phyloP scores from a whole-genome alignment of 2,113 vertebrate genomes.

The Pycnonotus jocosus region DNA sequence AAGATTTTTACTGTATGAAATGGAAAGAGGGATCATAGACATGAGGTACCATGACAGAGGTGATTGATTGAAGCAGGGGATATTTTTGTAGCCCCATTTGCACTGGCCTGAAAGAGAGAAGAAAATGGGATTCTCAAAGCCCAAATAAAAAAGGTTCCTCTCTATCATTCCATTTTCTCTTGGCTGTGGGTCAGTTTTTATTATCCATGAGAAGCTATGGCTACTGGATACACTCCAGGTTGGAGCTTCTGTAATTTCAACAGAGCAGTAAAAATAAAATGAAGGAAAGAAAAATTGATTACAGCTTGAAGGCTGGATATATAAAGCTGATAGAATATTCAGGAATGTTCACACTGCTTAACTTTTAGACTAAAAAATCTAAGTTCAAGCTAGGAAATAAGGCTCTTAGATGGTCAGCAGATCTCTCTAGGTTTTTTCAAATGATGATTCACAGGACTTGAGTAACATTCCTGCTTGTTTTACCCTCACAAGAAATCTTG shows the following conservation, averaged over 20 bases:
- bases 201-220: not conserved
- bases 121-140: not conserved
- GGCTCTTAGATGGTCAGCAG: not conserved
- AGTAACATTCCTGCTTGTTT: not conserved
- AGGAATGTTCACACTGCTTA: not conserved
- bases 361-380: not conserved
- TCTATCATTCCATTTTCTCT: not conserved
- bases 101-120: not conserved
- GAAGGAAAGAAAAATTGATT: conserved; percentile 9
- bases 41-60: not conserved
- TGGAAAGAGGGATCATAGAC: not conserved
- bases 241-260: conserved; percentile 22
- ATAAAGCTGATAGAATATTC: not conserved
- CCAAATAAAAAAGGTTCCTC: not conserved
- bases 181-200: conserved; percentile 21
- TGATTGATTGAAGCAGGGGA: not conserved
- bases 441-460: not conserved
- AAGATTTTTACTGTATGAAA: not conserved
- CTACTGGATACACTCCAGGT: not conserved
- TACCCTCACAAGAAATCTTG: not conserved
- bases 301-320: not conserved
- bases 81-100: not conserved
- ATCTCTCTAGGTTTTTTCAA: not conserved
- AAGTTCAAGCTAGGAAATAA: not conserved
- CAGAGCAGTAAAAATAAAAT: not conserved